Percentiles rank a stretch among this genome's conserved stretches.
phyloP scores from a whole-genome alignment of 2,888 invertebrate genomes.

The Ptychoptera contaminata region DNA sequence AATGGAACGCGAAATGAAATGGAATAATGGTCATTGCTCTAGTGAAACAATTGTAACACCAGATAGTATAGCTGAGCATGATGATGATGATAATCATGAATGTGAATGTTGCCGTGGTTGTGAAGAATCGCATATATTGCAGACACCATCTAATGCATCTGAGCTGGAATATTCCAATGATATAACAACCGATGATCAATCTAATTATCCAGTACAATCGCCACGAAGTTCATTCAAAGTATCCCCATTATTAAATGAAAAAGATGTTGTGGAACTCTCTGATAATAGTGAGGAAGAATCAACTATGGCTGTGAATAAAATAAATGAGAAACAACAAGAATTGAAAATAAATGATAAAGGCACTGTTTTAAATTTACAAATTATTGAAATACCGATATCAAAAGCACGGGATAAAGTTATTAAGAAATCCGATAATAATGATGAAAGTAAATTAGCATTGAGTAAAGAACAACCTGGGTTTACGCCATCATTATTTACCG shows the following conservation, averaged over 20 bases:
- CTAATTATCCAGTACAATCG: slow-evolving; percentile 18
- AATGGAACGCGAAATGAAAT: slow-evolving; percentile 28
- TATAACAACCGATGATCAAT: slow-evolving; percentile 17
- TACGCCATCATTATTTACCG: slow-evolving; percentile 43
- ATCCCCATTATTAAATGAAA: background rate
- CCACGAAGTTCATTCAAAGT: slow-evolving; percentile 6
- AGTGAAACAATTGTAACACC: slow-evolving; percentile 22
- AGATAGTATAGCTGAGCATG: background rate
- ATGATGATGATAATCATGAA: slow-evolving; percentile 30
- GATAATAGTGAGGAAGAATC: background rate
- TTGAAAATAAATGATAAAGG: slow-evolving; percentile 8
- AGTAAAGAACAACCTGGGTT: slow-evolving; percentile 30
- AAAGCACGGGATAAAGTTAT: slow-evolving; percentile 22
- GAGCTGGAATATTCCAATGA: slow-evolving; percentile 44
- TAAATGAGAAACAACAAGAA: slow-evolving; percentile 6
- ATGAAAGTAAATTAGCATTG: slow-evolving; percentile 16
- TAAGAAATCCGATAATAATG: background rate
- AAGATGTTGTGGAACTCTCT: background rate
- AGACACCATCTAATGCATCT: slow-evolving; percentile 65
- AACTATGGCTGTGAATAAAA: background rate
- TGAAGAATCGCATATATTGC: slow-evolving; percentile 31
- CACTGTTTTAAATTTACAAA: slow-evolving; percentile 25
- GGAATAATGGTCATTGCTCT: slow-evolving; percentile 35
- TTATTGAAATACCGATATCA: slow-evolving; percentile 44
- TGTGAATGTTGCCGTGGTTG: slow-evolving; percentile 39